Conservation (phyloP, 2,888 invertebrate species). For the Eupithecia pulchellata region DNA sequence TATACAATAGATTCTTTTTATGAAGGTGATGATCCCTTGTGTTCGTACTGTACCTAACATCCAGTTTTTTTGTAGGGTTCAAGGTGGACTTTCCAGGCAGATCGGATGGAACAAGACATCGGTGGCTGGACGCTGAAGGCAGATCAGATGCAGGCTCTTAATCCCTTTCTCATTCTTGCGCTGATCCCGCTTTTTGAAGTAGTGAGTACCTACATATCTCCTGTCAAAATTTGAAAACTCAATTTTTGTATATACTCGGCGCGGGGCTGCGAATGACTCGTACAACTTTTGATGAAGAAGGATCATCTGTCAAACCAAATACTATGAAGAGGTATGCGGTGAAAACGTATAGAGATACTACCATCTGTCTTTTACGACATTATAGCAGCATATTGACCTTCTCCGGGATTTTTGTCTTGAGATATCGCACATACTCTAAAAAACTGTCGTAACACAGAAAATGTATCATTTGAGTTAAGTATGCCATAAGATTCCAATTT, state of each 20-base stretch:
- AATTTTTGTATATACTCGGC: too few species aligned
- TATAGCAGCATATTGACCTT: too few species aligned
- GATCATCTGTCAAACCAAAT: too few species aligned
- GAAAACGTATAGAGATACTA: not conserved
- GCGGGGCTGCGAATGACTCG: not conserved
- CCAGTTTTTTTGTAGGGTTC: constrained; percentile 87
- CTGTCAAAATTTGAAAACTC: too few species aligned
- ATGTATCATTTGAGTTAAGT: too few species aligned
- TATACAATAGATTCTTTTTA: too few species aligned
- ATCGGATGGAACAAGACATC: constrained; percentile 93
- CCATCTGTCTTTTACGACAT: too few species aligned
- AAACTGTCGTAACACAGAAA: too few species aligned
- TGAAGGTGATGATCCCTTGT: not conserved
- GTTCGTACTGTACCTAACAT: not conserved
- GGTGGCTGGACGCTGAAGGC: constrained; percentile 92
- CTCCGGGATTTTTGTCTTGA: too few species aligned
- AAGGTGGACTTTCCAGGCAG: constrained; percentile 96
- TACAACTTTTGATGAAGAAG: too few species aligned
- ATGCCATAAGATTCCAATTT: too few species aligned
- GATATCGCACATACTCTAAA: too few species aligned
- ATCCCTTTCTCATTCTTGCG: constrained; percentile 92
- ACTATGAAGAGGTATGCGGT: not conserved
- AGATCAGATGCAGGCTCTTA: constrained; percentile 98
- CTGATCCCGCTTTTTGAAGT: constrained; percentile 95
- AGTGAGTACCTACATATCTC: constrained; percentile 53